Conservation (phyloP, 2,797 vertebrate genomes). For the Dendrocincla tyrannina region DNA sequence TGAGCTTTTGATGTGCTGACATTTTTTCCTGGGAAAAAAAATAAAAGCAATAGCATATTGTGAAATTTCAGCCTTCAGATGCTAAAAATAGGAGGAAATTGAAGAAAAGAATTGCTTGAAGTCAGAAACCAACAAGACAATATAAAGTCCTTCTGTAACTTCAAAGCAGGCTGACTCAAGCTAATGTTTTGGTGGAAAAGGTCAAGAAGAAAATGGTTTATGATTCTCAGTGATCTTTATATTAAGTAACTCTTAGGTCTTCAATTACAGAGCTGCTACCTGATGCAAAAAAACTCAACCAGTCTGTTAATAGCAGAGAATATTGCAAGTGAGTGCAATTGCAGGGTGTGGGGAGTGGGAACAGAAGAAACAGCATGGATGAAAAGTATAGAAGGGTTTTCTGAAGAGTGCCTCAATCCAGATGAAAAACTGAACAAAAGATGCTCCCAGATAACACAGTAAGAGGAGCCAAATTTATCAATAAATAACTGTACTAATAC, state of each 20-base stretch:
- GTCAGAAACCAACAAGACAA: slow-evolving; percentile 31
- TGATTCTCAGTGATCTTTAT: slow-evolving; percentile 36
- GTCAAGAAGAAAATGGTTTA: slow-evolving; percentile 45
- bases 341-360: background rate
- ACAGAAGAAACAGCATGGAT: background rate
- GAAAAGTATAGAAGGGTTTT: background rate
- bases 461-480: background rate
- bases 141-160: background rate
- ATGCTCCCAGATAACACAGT: background rate
- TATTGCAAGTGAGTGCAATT: background rate
- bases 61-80: slow-evolving; percentile 36
- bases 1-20: slow-evolving; percentile 34
- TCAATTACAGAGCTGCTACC: background rate
- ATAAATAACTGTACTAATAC: background rate
- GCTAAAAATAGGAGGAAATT: slow-evolving; percentile 34
- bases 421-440: background rate
- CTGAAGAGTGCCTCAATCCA: background rate
- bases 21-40: background rate
- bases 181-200: slow-evolving; percentile 53
- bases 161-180: slow-evolving; percentile 54
- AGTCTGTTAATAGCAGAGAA: background rate
- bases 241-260: slow-evolving; percentile 19
- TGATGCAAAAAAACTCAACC: background rate
- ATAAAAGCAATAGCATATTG: slow-evolving; percentile 1
- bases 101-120: slow-evolving; percentile 12